A percentile compares a stretch with the other conserved stretches of the same genome.
These are phyloP conservation scores for Sus cebifrons DNA, from an alignment of 2,797 vertebrate genomes.

Conservation along the genomic window DNA sequence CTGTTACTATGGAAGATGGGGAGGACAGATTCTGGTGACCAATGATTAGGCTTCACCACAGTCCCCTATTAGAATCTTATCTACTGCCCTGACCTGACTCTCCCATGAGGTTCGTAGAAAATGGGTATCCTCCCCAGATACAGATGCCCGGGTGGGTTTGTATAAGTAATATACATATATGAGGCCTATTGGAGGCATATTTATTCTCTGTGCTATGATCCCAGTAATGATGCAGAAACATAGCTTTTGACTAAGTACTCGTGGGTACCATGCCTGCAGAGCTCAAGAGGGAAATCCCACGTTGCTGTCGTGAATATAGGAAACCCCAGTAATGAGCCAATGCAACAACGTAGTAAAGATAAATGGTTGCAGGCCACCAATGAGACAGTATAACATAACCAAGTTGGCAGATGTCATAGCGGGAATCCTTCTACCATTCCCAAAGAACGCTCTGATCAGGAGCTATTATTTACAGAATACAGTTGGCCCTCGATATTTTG, in stretches of 20 bases:
- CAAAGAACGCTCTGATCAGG: neutral
- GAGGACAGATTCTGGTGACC: neutral
- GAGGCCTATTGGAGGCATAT: neutral
- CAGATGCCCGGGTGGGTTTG: neutral
- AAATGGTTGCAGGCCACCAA: neutral
- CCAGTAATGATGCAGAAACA: constrained; percentile 32
- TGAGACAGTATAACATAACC: neutral
- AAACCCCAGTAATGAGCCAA: constrained; percentile 11
- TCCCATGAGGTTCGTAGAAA: neutral
- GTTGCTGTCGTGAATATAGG: constrained; percentile 7
- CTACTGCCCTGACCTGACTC: neutral
- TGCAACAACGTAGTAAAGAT: neutral
- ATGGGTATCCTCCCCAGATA: neutral
- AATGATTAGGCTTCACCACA: neutral
- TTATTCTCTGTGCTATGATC: neutral
- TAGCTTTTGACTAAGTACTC: constrained; percentile 18
- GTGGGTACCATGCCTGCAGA: neutral
- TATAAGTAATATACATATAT: neutral
- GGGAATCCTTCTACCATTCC: neutral
- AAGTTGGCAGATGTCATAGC: neutral
- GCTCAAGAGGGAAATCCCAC: constrained; percentile 7
- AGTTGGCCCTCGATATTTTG: neutral
- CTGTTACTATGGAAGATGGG: neutral
- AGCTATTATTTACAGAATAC: constrained; percentile 15
- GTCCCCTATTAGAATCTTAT: constrained; percentile 9